phyloP scores from a whole-genome alignment of 2,797 vertebrate species.

The Presbytis comata region DNA sequence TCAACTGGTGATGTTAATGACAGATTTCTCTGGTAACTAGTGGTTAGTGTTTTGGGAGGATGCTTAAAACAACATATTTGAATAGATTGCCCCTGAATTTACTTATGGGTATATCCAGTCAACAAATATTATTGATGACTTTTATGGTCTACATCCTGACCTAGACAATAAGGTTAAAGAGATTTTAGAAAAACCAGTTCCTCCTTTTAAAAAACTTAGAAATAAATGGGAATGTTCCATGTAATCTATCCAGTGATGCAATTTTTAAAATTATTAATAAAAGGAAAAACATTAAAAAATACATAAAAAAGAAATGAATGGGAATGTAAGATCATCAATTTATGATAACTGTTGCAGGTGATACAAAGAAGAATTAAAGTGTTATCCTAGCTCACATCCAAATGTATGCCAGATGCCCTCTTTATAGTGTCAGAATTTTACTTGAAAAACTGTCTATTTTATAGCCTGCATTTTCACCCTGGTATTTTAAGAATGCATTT shows the following conservation, averaged over 20 bases:
- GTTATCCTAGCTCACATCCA: neutral
- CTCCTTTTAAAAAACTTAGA: neutral
- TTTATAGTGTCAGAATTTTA: neutral
- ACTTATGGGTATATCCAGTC: neutral
- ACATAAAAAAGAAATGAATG: neutral
- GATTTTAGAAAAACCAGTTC: neutral
- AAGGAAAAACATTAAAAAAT: neutral
- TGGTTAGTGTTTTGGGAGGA: neutral
- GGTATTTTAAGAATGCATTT: neutral
- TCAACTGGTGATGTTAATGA: accelerated
- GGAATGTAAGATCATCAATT: neutral
- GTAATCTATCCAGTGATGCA: neutral
- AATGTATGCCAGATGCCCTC: neutral
- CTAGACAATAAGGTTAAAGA: neutral
- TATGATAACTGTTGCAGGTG: neutral
- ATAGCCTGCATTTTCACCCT: neutral
- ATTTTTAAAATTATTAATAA: neutral
- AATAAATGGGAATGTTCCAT: neutral
- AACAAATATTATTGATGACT: accelerated
- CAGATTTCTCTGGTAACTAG: neutral
- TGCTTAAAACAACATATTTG: no score
- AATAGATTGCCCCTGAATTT: no score
- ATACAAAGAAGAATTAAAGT: neutral
- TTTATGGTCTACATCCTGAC: neutral
- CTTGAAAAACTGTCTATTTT: neutral